Percentiles rank a stretch among this genome's conserved stretches.
Evolutionary conservation across 2,113 vertebrate genomes (phyloP).

Genomic region (Capreolus pygargus): DNA sequence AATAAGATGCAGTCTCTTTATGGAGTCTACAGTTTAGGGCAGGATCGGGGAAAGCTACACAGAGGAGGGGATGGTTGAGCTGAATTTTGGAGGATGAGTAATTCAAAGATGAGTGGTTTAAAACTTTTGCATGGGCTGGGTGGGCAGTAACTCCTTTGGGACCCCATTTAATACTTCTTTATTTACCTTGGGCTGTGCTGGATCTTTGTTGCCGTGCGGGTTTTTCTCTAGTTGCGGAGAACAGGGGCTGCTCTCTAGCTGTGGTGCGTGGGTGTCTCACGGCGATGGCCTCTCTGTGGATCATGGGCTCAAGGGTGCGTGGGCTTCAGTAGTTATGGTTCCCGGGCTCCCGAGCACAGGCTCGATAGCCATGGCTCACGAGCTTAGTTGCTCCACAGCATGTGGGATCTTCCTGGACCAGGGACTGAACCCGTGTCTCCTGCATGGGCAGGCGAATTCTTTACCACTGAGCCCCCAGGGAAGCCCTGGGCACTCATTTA

Average conservation of each 20-base stretch:
- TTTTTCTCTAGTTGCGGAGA: neutral
- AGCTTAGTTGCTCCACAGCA: neutral
- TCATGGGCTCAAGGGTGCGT: neutral
- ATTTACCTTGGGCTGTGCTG: neutral
- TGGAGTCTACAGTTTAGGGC: neutral
- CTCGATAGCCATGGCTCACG: neutral
- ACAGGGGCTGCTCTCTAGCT: neutral
- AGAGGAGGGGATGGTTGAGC: neutral
- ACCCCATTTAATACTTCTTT: neutral
- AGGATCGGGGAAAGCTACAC: neutral
- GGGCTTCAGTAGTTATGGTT: neutral
- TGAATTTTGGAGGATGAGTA: constrained; percentile 17
- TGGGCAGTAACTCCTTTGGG: neutral
- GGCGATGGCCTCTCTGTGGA: neutral
- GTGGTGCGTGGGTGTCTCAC: neutral
- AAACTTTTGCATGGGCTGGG: neutral
- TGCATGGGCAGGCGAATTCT: neutral
- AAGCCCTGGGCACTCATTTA: neutral
- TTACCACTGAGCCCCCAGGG: neutral
- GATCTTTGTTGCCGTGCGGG: neutral
- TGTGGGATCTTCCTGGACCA: neutral
- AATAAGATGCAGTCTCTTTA: neutral
- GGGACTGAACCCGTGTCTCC: neutral
- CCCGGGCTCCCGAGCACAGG: neutral
- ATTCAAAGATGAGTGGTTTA: neutral